A percentile compares a stretch with the other conserved stretches of the same genome.
Evolutionary conservation across 2,888 invertebrate species (phyloP).

Genomic region (Oxytorus armatus): DNA sequence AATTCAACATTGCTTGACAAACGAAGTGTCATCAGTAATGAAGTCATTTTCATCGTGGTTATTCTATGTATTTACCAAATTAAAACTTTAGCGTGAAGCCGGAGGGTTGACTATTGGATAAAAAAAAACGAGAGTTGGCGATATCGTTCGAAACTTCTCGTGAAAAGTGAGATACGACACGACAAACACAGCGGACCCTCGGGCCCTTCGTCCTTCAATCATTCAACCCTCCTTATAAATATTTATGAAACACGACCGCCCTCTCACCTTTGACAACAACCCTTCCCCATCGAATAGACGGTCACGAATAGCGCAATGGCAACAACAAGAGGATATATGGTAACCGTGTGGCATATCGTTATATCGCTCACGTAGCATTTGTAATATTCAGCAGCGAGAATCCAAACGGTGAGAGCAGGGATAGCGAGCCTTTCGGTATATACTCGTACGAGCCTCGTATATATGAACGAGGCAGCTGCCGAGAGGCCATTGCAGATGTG

Average conservation of each 20-base stretch:
- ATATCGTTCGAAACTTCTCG: conserved; percentile 16
- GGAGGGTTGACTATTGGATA: not conserved
- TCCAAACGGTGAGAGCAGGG: not conserved
- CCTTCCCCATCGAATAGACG: conserved; percentile 19
- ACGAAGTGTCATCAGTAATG: too few species aligned
- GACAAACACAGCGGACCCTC: conserved; percentile 52
- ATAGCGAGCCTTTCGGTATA: too few species aligned
- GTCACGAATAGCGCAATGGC: conserved; percentile 55
- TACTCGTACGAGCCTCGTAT: conserved; percentile 32
- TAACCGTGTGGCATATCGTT: conserved; percentile 41
- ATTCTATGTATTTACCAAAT: not conserved
- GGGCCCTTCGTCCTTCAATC: conserved; percentile 31
- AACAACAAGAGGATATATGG: conserved; percentile 43
- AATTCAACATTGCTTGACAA: not conserved
- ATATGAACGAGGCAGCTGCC: conserved; percentile 14
- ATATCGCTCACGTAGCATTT: conserved; percentile 55
- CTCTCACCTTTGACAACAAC: not conserved
- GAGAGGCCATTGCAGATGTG: conserved; percentile 22
- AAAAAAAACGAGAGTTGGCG: conserved; percentile 9
- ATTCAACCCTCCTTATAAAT: conserved; percentile 54
- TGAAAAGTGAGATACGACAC: conserved; percentile 43
- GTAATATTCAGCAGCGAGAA: conserved; percentile 59
- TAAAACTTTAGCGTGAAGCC: not conserved
- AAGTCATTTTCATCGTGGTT: not conserved
- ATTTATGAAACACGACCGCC: conserved; percentile 57